Evolutionary conservation across 2,797 vertebrate species (phyloP).

Genomic region (Pyrocephalus nanus): DNA sequence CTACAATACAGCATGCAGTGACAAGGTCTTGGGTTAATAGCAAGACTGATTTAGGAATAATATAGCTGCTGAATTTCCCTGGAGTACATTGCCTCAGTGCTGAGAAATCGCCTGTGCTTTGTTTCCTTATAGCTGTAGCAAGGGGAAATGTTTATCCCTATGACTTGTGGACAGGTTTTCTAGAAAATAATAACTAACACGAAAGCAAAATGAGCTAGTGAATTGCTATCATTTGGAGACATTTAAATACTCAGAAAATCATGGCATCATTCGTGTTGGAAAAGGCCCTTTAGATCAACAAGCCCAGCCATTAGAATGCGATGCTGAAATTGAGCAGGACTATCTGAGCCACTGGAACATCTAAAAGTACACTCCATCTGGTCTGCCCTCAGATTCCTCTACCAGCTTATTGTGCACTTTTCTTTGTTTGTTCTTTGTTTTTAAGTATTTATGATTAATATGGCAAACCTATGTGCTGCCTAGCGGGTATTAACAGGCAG

Average conservation of each 20-base stretch:
- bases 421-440: background rate
- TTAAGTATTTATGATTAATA: background rate
- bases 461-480: background rate
- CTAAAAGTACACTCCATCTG: background rate
- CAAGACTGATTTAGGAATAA: background rate
- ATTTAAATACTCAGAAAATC: background rate
- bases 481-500: background rate
- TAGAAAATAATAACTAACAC: background rate
- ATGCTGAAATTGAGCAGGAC: background rate
- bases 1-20: background rate
- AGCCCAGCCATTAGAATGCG: background rate
- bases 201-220: background rate
- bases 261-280: background rate
- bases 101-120: background rate
- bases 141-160: background rate
- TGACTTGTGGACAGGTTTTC: background rate
- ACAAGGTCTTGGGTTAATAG: background rate
- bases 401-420: background rate
- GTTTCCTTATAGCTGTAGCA: background rate
- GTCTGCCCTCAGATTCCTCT: background rate
- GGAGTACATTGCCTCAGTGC: background rate
- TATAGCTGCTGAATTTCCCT: background rate
- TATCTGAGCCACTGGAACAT: background rate
- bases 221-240: background rate
- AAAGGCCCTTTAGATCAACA: background rate